Evolutionary conservation across 2,888 invertebrate species (phyloP).

Genomic region (Pristionchus maxplancki): DNA sequence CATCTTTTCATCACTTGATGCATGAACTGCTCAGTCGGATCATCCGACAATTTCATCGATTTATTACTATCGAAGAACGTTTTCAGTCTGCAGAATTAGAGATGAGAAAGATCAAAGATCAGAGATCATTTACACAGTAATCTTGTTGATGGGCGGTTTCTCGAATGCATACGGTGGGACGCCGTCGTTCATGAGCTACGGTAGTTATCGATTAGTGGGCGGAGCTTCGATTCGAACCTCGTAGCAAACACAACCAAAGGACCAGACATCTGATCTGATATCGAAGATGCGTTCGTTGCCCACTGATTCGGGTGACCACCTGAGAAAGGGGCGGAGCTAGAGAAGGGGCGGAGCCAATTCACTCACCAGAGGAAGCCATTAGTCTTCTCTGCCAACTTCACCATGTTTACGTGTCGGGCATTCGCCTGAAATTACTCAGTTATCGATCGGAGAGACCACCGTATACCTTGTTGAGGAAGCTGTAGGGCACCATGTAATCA

Average conservation of each 20-base stretch:
- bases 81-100: background rate
- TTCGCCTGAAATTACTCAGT: conserved; percentile 36
- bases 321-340: background rate
- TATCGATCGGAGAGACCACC: background rate
- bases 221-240: conserved; percentile 6
- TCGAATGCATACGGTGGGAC: conserved; percentile 40
- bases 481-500: conserved; percentile 51
- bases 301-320: conserved; percentile 52
- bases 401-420: conserved; percentile 29
- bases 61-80: conserved; percentile 19
- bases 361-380: conserved; percentile 32
- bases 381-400: conserved; percentile 15
- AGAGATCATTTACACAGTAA: conserved; percentile 3
- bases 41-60: conserved; percentile 44
- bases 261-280: conserved; percentile 50
- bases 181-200: conserved; percentile 38
- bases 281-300: conserved; percentile 49
- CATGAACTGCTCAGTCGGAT: conserved; percentile 39
- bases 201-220: conserved; percentile 3
- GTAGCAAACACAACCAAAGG: conserved; percentile 50
- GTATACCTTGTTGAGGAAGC: conserved; percentile 48
- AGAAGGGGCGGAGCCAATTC: background rate
- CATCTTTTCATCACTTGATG: conserved; percentile 34
- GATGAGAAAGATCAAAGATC: conserved; percentile 15
- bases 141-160: conserved; percentile 30